Base-by-base conservation (phyloP, 1,140 invertebrate genomes). In the Holotrichia oblita region DNA sequence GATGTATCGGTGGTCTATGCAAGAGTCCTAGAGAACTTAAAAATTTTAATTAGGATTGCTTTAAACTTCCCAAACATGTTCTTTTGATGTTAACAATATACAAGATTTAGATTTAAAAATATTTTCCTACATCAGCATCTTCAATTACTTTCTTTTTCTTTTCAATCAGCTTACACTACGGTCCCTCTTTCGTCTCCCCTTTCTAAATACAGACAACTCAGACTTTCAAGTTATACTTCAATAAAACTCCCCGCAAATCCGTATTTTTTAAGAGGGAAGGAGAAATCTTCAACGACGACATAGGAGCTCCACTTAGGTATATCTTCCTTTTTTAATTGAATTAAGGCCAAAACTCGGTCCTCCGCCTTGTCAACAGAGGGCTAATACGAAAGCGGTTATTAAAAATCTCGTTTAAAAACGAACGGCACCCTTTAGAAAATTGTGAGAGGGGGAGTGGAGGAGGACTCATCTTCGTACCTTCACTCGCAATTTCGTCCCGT, bases 351-450 rank as follows among this genome's bases (percentile, higher is more conserved):
- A 22, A 64, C 4, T 24, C 9, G 17, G 12, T 64, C 61, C 17
- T n/a, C 10, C 12, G 44, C 17, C 17, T 17, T 59, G 12, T 22
- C 17, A n/a, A n/a, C n/a, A n/a, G n/a, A n/a, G n/a, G n/a, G n/a
- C n/a, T n/a, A n/a, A n/a, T n/a, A n/a, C n/a, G 61, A 64, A 64
- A 64, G 24, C 61, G 61, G 61, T 64, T 64, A 64, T 64, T 64
- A 64, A 64, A 64, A 64, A 27, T 64, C 61, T 64, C 61, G 10
- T 64, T 24, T 20, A 64, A 64, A 64, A 64, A 22, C 17, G 61
- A 64, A 22, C 4, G n/a, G 12, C n/a, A 3, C 12, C 44, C 12
- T n/a, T 12, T 12, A 14, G 6, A 10, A 0, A 10, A 6, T 4
- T 0, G 2, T 6, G 6, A 17, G 55, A 61, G 55, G 55, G 55